Percentiles rank a stretch among this genome's conserved stretches.
These are phyloP conservation scores for Ianthella basta DNA, from an alignment of 37 sponge, comb jelly and placozoan species.

Conservation along the genomic window DNA sequence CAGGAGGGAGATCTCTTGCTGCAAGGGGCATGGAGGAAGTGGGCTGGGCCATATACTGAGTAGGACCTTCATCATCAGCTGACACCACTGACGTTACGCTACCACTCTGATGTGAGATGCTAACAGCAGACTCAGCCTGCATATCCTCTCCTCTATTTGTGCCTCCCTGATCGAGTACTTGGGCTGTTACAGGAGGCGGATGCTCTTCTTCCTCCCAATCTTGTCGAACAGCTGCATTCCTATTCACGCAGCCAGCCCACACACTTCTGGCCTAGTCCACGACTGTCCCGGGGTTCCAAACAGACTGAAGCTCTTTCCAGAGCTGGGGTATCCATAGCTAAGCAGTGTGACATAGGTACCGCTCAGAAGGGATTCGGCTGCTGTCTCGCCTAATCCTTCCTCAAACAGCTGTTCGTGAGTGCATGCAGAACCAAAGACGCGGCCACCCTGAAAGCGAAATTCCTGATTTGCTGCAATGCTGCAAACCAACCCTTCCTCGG, in stretches of 20 bases:
- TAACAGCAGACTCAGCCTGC: too few species aligned
- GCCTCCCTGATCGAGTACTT: background rate
- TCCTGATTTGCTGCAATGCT: too few species aligned
- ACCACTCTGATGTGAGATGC: too few species aligned
- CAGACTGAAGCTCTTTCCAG: conserved; percentile 59
- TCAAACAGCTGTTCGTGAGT: conserved; percentile 39
- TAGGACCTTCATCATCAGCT: too few species aligned
- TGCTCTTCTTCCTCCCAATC: background rate
- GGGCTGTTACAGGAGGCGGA: background rate
- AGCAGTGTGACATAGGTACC: conserved; percentile 27
- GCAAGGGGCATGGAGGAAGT: too few species aligned
- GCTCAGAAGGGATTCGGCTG: background rate
- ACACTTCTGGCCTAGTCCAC: conserved; percentile 43
- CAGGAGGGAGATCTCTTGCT: too few species aligned
- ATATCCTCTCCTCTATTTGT: too few species aligned
- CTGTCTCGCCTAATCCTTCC: conserved; percentile 22
- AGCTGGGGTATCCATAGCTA: conserved; percentile 49
- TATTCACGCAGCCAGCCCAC: conserved; percentile 51
- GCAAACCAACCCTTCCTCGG: too few species aligned
- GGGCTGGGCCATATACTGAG: too few species aligned
- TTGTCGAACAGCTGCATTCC: conserved; percentile 38
- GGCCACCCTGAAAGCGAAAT: too few species aligned
- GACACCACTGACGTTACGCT: too few species aligned
- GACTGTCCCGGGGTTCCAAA: conserved; percentile 65
- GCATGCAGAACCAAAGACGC: background rate